These are phyloP conservation scores for Tenthredo mesomela DNA, from an alignment of 2,888 invertebrate species.

Conservation along the genomic window DNA sequence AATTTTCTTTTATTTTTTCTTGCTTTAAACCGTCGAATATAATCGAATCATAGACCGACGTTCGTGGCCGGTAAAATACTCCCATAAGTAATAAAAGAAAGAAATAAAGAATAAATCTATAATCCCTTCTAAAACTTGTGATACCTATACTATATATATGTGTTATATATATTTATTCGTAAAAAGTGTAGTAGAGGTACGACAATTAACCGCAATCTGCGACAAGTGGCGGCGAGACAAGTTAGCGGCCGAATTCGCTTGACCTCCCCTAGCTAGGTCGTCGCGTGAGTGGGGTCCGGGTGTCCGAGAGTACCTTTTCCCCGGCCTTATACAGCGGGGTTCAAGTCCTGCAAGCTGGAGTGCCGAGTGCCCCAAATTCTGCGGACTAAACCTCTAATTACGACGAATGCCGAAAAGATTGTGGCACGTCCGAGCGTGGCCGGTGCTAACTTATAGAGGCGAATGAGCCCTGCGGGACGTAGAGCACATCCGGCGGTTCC, in stretches of 20 bases:
- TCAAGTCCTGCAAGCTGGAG: conserved; percentile 37
- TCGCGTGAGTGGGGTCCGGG: conserved; percentile 47
- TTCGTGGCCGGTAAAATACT: not conserved
- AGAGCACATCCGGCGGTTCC: conserved; percentile 44
- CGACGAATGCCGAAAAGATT: conserved; percentile 50
- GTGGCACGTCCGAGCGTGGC: conserved; percentile 47
- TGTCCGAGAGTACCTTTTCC: conserved; percentile 44
- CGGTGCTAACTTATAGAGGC: not conserved
- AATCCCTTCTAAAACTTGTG: not conserved
- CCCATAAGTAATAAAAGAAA: not conserved
- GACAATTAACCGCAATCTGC: conserved; percentile 41
- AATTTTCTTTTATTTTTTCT: conserved; percentile 17
- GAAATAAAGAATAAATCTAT: not conserved
- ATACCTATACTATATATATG: not conserved
- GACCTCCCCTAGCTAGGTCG: conserved; percentile 39
- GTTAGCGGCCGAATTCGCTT: conserved; percentile 35
- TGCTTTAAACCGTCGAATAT: not conserved
- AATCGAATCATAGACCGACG: conserved; percentile 2
- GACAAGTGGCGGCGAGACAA: conserved; percentile 41
- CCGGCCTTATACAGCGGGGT: not conserved
- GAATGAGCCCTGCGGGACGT: not conserved
- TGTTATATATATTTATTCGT: not conserved
- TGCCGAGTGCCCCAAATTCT: conserved; percentile 42
- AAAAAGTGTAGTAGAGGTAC: not conserved
- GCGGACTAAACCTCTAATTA: conserved; percentile 49